Base-by-base conservation (phyloP, 2,113 vertebrate species). In the Coptodon bakossiorum region DNA sequence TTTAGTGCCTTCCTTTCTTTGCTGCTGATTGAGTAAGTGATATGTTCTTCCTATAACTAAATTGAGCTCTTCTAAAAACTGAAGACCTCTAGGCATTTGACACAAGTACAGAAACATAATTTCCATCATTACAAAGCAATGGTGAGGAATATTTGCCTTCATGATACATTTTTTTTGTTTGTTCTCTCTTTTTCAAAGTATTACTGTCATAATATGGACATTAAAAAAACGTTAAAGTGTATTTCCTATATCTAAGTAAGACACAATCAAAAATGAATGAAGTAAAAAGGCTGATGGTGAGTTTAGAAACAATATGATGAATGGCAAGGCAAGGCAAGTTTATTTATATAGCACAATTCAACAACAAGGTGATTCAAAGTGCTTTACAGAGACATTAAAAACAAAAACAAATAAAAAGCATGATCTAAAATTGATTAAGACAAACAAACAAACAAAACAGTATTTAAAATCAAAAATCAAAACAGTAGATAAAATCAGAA, bases 201-300 rank as follows among this genome's bases (percentile, higher is more conserved):
- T 3, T 19, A 16, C 9, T 38, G 31, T 66, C 0, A 38, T 38
- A 12, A 66, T 13, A 66, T 66, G 17, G 0, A 66, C 61, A 38
- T 36, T 0, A 10, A 61, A 61, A n/a, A 63, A 34, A 19, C 1
- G 3, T 34, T 34, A 34, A 34, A 63, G 29, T 4, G 29, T 76
- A 3, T 48, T 76, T 76, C 68, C 43, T 71, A 43, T 9, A 43
- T 45, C 8, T 9, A 45, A 22, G 13, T 45, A 73, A 45, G 68
- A 16, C 43, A 1, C 0, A 0, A 45, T 73, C 5, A 29, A 48
- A 76, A 48, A 76, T 6, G 14, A 7, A 3, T 10, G 14, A 48
- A 76, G 0, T 76, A 48, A 29, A 48, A 17, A 31, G 24, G 16
- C 6, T 45, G 31, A 17, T 73, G 66, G 66, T 10, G 38, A 45